These are phyloP conservation scores for Crotalus tigris DNA, from an alignment of 2,113 vertebrate genomes.

Conservation along the genomic window DNA sequence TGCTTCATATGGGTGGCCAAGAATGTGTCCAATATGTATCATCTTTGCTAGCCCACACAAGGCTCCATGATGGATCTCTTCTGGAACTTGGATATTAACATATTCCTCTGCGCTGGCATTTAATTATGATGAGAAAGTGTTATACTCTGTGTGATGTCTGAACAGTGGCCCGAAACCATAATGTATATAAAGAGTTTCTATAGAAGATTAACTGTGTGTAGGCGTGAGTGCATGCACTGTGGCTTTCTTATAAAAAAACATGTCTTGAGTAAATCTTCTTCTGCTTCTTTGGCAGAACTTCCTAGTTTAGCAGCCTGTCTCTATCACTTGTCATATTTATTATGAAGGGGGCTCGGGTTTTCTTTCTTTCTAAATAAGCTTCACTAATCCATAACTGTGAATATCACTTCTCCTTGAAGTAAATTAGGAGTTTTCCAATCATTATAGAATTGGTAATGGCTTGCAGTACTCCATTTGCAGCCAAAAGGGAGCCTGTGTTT, in stretches of 20 bases:
- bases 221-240: not conserved
- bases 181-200: conserved; percentile 55
- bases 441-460: not conserved
- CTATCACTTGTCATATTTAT: conserved; percentile 45
- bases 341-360: conserved; percentile 11
- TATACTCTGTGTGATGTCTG: conserved; percentile 54
- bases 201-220: conserved; percentile 41
- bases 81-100: conserved; percentile 42
- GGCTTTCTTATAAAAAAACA: conserved; percentile 36
- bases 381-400: not conserved
- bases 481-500: not conserved
- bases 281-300: conserved; percentile 46
- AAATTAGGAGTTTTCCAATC: not conserved
- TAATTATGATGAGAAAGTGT: conserved; percentile 59
- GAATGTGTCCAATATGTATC: conserved; percentile 58
- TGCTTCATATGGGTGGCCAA: conserved; percentile 53
- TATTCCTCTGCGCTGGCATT: conserved; percentile 53
- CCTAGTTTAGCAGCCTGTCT: conserved; percentile 54
- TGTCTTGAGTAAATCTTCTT: conserved; percentile 36
- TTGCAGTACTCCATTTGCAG: not conserved
- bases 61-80: conserved; percentile 47
- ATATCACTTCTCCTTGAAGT: not conserved
- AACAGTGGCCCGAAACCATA: conserved; percentile 60
- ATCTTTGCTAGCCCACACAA: conserved; percentile 59
- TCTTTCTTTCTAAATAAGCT: conserved; percentile 13